Evolutionary conservation across 2,113 vertebrate species (phyloP).

Genomic region (Cololabis saira): DNA sequence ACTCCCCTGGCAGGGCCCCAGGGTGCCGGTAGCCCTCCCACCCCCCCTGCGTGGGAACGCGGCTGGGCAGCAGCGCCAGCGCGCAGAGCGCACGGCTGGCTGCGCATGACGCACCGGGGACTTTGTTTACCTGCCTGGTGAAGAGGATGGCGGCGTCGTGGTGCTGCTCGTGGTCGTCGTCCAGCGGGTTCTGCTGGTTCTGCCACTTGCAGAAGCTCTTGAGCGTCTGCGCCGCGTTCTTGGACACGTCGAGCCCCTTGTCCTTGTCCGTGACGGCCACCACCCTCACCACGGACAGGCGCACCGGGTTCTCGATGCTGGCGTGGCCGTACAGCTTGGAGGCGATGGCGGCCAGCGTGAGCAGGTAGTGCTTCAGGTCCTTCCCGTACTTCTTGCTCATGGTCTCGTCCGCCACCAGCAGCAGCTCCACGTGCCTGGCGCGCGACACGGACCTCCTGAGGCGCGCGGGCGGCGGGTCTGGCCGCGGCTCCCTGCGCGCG

Average conservation of each 20-base stretch:
- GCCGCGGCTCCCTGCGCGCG: slow-evolving; percentile 16
- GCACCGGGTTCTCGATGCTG: slow-evolving; percentile 97
- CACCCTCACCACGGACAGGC: slow-evolving; percentile 92
- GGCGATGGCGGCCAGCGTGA: slow-evolving; percentile 94
- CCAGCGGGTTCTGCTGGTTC: slow-evolving; percentile 93
- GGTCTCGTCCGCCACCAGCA: slow-evolving; percentile 93
- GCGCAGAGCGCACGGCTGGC: slow-evolving; percentile 3
- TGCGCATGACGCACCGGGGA: neutral
- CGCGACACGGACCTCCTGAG: slow-evolving; percentile 88
- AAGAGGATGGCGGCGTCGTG: slow-evolving; percentile 98
- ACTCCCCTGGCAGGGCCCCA: slow-evolving; percentile 22
- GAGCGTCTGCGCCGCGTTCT: slow-evolving; percentile 93
- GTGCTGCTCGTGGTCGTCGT: slow-evolving; percentile 90
- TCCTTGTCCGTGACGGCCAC: slow-evolving; percentile 86
- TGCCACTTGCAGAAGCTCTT: slow-evolving; percentile 99
- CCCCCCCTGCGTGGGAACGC: neutral
- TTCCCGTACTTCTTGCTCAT: slow-evolving; percentile 93
- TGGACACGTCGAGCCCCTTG: slow-evolving; percentile 89
- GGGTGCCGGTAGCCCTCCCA: neutral
- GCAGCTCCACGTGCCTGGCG: slow-evolving; percentile 94
- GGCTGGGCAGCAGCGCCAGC: neutral
- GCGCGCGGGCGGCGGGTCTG: too few relatives aligned
- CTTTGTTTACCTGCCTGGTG: slow-evolving; percentile 91
- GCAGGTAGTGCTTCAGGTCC: slow-evolving; percentile 92
- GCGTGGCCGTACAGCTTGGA: slow-evolving; percentile 94